These are phyloP conservation scores for Nomada lathburiana DNA, from an alignment of 2,888 invertebrate genomes.

Conservation along the genomic window DNA sequence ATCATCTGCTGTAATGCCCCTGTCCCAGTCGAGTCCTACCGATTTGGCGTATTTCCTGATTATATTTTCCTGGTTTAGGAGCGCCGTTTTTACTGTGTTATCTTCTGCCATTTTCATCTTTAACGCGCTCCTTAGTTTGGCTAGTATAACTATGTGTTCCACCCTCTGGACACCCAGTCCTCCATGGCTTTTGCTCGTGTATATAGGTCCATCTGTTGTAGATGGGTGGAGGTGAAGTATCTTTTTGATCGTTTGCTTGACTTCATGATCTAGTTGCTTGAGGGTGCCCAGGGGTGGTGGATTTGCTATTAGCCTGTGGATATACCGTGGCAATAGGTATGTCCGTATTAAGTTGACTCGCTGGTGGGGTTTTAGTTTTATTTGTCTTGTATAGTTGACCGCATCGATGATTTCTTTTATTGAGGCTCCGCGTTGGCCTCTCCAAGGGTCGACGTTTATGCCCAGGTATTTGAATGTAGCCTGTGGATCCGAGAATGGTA, in stretches of 20 bases:
- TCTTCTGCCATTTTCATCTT: neutral
- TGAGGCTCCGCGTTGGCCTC: neutral
- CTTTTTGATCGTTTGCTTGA: neutral
- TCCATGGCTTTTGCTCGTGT: too few relatives aligned
- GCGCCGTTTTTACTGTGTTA: neutral
- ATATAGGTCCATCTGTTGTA: too few relatives aligned
- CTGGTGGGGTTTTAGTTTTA: neutral
- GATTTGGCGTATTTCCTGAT: neutral
- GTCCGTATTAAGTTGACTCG: too few relatives aligned
- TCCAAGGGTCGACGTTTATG: neutral
- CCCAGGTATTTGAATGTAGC: too few relatives aligned
- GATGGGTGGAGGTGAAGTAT: neutral
- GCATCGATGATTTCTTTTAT: too few relatives aligned
- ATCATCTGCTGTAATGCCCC: too few relatives aligned
- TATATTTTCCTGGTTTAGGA: fast-evolving
- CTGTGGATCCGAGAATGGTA: too few relatives aligned
- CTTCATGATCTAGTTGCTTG: neutral
- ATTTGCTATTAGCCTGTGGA: too few relatives aligned
- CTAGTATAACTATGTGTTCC: neutral
- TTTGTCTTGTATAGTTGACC: too few relatives aligned
- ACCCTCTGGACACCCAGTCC: too few relatives aligned
- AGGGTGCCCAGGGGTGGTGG: too few relatives aligned
- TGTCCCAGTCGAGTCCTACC: neutral
- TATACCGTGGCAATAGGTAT: too few relatives aligned
- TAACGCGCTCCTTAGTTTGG: neutral